Percentiles rank a stretch among this genome's conserved stretches.
phyloP scores from a whole-genome alignment of 2,888 invertebrate species.

The Scrobipalpa atriplicella region DNA sequence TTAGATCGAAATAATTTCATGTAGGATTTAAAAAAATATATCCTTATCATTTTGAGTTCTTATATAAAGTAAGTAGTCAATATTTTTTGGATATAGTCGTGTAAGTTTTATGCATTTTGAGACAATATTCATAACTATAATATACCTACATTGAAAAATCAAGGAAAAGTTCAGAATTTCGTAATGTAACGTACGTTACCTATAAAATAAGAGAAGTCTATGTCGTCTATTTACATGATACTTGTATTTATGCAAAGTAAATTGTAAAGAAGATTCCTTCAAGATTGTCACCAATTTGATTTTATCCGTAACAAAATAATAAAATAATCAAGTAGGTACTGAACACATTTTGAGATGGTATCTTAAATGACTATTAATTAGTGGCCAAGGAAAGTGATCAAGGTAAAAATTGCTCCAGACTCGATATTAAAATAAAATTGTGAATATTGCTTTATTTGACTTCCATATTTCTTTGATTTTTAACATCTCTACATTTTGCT shows the following conservation, averaged over 20 bases:
- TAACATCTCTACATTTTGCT: too few relatives aligned
- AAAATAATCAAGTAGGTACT: too few relatives aligned
- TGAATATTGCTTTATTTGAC: too few relatives aligned
- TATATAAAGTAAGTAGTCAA: neutral
- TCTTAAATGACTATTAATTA: too few relatives aligned
- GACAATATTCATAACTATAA: slow-evolving; percentile 17
- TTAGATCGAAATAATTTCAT: slow-evolving; percentile 1
- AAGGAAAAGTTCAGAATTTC: neutral
- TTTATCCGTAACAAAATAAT: too few relatives aligned
- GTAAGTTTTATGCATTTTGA: slow-evolving; percentile 22
- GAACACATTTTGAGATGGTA: too few relatives aligned
- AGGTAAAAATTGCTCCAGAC: too few relatives aligned
- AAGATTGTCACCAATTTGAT: too few relatives aligned
- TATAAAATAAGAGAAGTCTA: neutral
- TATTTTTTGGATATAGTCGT: slow-evolving; percentile 23
- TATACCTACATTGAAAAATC: neutral
- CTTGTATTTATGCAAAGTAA: neutral
- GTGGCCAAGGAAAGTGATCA: too few relatives aligned
- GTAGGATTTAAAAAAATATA: slow-evolving; percentile 12
- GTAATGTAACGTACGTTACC: neutral
- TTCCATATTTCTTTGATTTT: too few relatives aligned
- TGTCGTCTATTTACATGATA: neutral
- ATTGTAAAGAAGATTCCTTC: neutral
- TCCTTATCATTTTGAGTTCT: slow-evolving; percentile 21
- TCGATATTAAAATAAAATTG: too few relatives aligned